Evolutionary conservation across 2,113 vertebrate species (phyloP), one percentile per base, ranked within the genome.

Genomic region (Leucosticte australis): DNA sequence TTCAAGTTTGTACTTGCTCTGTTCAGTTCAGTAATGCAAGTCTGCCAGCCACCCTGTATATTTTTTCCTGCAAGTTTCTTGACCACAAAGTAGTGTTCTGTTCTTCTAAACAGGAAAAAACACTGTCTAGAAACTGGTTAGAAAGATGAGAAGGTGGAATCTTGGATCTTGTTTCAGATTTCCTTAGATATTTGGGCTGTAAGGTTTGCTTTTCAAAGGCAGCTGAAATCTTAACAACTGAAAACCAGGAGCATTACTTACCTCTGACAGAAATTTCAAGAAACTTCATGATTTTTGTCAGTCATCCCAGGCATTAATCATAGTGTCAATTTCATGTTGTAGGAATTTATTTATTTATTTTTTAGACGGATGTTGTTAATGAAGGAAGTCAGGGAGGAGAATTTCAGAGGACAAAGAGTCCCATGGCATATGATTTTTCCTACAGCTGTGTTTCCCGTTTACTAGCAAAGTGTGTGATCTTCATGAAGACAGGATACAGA

Each of bases 261-360:
- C 4, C 15, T 47, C 13, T 49, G 39, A 33, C 19, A 83, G 55
- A 80, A 91, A 30, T 70, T 4, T 52, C 23, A 73, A 64, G 71
- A 76, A 80, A 44, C 6, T 15, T 75, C 6, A 13, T 0, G 0
- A 37, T 46, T 53, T 28, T 74, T 92, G 50, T 35, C 7, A 11
- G 77, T 92, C 11, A 33, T 89, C 19, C 5, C 65, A 20, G 42
- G 44, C 15, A 27, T 62, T 23, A 20, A 55, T 73, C 7, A 4
- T 74, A 19, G 2, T 50, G 56, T 28, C 35, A 67, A 27, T 74
- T 24, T 74, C 7, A 10, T 77, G 12, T 39, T 71, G 60, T 39
- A 76, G 53, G 21, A 64, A 44, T 65, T 6, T 49, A 13, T 22
- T 60, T 3, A 7, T 39, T 50, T 41, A 52, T 64, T 90, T 55